Evolutionary conservation across 2,888 invertebrate species (phyloP), one percentile per base, ranked within the genome.

Genomic region (Lissonota sp.): DNA sequence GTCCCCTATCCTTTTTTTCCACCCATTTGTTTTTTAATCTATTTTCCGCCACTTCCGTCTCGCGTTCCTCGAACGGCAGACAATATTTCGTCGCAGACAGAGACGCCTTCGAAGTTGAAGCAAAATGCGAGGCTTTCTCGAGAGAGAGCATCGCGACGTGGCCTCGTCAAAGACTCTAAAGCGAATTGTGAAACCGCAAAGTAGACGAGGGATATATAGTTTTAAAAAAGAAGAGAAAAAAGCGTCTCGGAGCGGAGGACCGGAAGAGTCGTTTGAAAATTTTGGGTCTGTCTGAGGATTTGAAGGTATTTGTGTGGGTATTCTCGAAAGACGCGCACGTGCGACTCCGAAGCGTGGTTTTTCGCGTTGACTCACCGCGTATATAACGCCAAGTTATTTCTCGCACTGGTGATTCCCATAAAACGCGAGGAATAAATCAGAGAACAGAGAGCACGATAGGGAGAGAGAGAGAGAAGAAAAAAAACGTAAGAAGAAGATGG

Each of bases 401-500:
- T 55, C 67, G 67, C 60, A 53, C 77, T 51, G 66, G 71, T 62
- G 60, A 37, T 78, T 72, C 66, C 40, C 78, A 58, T 60, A 72
- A 66, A 78, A 60, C 58, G 53, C 42, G 72, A 79, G 12, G 62
- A 73, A 79, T 72, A 79, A 79, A 79, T 79, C 78, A 79, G 60
- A 66, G 64, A 40, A 39, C 53, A 39, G 53, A 51, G 71, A 37
- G 42, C 39, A 8, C n/a, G 66, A 39, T 40, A 42, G 12, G 44
- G 42, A 8, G 63, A 53, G 51, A 51, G 42, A n/a, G n/a, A n/a
- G n/a, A n/a, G n/a, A n/a, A n/a, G n/a, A 49, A 60, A 51, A 37
- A 46, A 44, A 44, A 40, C 26, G 26, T 26, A 3, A n/a, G 58
- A n/a, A 6, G 26, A 8, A 39, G 42, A 8, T 42, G 42, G 42